Evolutionary conservation across 2,888 invertebrate genomes (phyloP), one percentile per base, ranked within the genome.

Genomic region (Tortricodes alternella): DNA sequence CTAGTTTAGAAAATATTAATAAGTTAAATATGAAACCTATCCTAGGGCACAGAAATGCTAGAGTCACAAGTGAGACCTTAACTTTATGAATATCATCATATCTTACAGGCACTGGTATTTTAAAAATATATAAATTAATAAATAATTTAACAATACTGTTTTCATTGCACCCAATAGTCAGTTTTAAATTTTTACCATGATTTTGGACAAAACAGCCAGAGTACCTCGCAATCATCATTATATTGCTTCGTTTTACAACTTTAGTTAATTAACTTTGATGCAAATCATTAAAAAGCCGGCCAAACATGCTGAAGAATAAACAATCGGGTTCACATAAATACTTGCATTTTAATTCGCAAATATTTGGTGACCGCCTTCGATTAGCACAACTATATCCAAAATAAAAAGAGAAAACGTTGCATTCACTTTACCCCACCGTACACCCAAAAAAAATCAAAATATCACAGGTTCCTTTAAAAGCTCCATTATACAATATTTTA

Each of bases 41-140:
- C 69, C 67, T 66, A 65, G 50, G 69, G 67, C 66, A 68, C 74
- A 68, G 75, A 73, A 81, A 81, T 80, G 76, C 70, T 73, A 59
- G 62, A 59, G 62, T 63, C 59, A 46, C 50, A 61, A 67, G 67
- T 70, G 64, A 63, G 58, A 49, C 68, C 70, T 75, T 74, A 53
- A 63, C 62, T 70, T 71, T 66, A 82, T 86, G 89, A 89, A 89
- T 90, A 89, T 89, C 76, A 78, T 86, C 75, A 74, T 72, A 68
- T 78, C 89, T 89, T 88, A 82, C 89, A 90, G 89, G 89, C 87
- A 89, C 89, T 89, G 89, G 80, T 78, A 58, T 53, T 64, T 59
- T 62, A 50, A 43, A 57, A 62, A 65, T 63, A 63, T 58, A 68
- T 60, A 60, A 63, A 51, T n/a, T 19, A 48, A 63, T 62, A 62